Evolutionary conservation across 2,888 invertebrate species (phyloP).

Genomic region (Eilema depressum): DNA sequence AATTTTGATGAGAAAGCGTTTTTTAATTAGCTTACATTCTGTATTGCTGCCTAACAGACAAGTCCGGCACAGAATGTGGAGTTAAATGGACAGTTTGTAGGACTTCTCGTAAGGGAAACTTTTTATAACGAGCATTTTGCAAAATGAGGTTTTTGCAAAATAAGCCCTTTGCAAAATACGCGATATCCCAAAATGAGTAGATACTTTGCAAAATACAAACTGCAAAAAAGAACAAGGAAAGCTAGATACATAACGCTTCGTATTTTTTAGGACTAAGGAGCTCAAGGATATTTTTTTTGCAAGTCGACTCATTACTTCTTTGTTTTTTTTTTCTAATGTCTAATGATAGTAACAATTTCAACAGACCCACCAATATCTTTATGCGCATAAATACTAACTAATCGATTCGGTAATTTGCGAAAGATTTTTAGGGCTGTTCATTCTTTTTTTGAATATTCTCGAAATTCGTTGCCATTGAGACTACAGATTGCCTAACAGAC

Average conservation of each 20-base stretch:
- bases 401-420: constrained; percentile 2
- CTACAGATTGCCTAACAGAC: background rate
- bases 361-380: background rate
- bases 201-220: too few species aligned
- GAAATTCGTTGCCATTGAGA: background rate
- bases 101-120: too few species aligned
- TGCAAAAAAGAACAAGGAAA: too few species aligned
- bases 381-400: background rate
- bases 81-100: too few species aligned
- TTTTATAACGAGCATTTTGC: too few species aligned
- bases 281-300: background rate
- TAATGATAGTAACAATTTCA: background rate
- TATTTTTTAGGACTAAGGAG: too few species aligned
- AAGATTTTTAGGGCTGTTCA: background rate
- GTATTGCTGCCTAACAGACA: too few species aligned
- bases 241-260: too few species aligned
- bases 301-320: background rate
- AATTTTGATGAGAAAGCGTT: too few species aligned
- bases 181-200: too few species aligned
- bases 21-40: too few species aligned
- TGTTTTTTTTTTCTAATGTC: background rate
- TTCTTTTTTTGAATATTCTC: background rate
- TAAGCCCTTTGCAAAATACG: background rate
- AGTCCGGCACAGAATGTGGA: too few species aligned
- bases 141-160: background rate